Conservation (phyloP, 2,113 vertebrate genomes). For the Gila orcuttii region DNA sequence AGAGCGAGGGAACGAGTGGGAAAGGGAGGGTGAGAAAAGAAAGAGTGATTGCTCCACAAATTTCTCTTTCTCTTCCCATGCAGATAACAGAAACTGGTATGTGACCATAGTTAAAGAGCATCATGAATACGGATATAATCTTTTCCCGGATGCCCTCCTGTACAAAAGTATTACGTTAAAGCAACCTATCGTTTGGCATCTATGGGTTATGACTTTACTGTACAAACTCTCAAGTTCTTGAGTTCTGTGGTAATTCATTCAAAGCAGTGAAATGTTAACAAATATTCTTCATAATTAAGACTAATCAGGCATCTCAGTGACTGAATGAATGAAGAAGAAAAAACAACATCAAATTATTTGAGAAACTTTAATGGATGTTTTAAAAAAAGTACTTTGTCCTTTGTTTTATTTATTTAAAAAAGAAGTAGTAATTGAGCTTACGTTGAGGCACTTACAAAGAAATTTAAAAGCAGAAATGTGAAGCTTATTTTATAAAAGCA, state of each 20-base stretch:
- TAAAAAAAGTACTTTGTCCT: neutral
- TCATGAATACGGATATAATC: constrained; percentile 1
- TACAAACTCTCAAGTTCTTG: neutral
- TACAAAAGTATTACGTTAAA: neutral
- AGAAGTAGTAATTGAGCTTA: neutral
- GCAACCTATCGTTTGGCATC: too few relatives aligned
- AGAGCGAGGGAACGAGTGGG: constrained; percentile 58
- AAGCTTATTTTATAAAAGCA: neutral
- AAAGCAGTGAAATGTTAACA: too few relatives aligned
- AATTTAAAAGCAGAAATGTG: neutral
- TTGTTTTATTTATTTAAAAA: neutral
- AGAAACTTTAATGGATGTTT: neutral
- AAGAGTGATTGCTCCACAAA: constrained; percentile 76
- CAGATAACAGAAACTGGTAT: constrained; percentile 62
- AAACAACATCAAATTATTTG: neutral
- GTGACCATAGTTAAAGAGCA: constrained; percentile 48
- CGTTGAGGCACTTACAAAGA: neutral
- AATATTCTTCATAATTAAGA: neutral
- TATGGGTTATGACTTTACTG: neutral
- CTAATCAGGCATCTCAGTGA: neutral
- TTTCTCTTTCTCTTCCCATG: constrained; percentile 65
- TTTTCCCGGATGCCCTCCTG: neutral
- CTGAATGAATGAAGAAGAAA: neutral
- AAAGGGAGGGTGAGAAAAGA: constrained; percentile 54
- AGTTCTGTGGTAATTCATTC: neutral